Evolutionary conservation across 2,888 invertebrate genomes (phyloP), one percentile per base, ranked within the genome.

Genomic region (Dorcus parallelipipedus): DNA sequence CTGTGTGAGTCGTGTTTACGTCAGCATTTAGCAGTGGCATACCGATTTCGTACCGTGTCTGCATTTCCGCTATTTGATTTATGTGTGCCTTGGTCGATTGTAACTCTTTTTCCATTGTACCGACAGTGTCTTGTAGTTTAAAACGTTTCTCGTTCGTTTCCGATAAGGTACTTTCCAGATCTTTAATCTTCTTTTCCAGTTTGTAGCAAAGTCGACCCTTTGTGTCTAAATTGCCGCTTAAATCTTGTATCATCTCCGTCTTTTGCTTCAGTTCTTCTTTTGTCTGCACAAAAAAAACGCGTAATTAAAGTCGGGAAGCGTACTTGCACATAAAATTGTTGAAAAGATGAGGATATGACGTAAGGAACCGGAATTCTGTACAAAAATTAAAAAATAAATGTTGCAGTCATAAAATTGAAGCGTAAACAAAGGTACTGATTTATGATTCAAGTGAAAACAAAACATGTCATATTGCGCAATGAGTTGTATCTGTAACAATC

Each of bases 111-210:
- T 77, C 76, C 76, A 76, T 74, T 8, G 62, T 59, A 8, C 73
- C 71, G 4, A 77, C 67, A 8, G 74, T 72, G 49, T 76, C 75
- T 63, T 76, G 76, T 17, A 77, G 64, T 54, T 75, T 75, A 64
- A 70, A 76, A 4, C 74, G 70, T 61, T 75, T 76, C 54, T 75
- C 75, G 57, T 77, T 77, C 2, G 75, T 73, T 45, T 70, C 60
- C 26, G 70, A 62, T 38, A 77, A 59, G 41, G 70, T 71, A 9
- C 64, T 64, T 54, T 76, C 74, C 52, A 76, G 59, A 43, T 76
- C 71, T 23, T 65, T 62, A 3, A 74, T 64, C 57, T 71, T 73
- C 56, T 73, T 73, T 54, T 75, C 74, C 50, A 73, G 45, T 49
- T 72, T 71, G 33, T 58, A 62, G 39, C 72, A 67, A 38, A 69